Percentiles rank a stretch among this genome's conserved stretches.
phyloP scores from a whole-genome alignment of 2,888 invertebrate species.

The Phaonia tiefii region DNA sequence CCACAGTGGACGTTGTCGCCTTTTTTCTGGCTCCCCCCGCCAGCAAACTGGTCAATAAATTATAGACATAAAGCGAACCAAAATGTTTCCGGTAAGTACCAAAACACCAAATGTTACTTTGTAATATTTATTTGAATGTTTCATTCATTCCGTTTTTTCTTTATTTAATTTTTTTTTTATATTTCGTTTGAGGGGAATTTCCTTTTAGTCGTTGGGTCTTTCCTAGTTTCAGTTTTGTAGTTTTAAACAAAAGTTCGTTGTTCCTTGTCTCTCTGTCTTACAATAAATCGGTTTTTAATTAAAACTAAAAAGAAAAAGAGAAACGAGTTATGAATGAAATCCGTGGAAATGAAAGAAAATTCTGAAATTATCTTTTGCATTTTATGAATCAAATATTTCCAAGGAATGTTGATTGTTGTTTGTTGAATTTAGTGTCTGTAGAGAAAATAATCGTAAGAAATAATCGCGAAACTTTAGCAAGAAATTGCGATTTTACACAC shows the following conservation, averaged over 20 bases:
- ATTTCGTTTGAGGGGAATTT: neutral
- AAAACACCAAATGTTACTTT: conserved; percentile 32
- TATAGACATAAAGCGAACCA: conserved; percentile 69
- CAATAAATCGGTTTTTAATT: neutral
- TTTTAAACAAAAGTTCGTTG: neutral
- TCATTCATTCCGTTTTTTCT: neutral
- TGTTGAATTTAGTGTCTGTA: no score
- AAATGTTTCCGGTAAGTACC: conserved; percentile 78
- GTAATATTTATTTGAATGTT: no score
- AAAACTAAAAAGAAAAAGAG: neutral
- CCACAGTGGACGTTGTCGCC: conserved; percentile 42
- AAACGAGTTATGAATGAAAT: neutral
- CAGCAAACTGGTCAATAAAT: conserved; percentile 58
- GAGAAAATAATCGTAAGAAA: no score
- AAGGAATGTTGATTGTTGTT: no score
- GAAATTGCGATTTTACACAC: no score
- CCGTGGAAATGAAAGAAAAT: neutral
- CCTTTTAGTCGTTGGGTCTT: conserved; percentile 1
- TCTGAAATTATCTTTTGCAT: neutral
- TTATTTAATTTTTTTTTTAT: neutral
- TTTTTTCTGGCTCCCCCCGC: conserved; percentile 8
- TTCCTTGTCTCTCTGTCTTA: neutral
- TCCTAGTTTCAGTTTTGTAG: neutral
- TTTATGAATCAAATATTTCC: no score
- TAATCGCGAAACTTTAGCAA: no score